Evolutionary conservation across 2,888 invertebrate genomes (phyloP).

Genomic region (Athalia cordata): DNA sequence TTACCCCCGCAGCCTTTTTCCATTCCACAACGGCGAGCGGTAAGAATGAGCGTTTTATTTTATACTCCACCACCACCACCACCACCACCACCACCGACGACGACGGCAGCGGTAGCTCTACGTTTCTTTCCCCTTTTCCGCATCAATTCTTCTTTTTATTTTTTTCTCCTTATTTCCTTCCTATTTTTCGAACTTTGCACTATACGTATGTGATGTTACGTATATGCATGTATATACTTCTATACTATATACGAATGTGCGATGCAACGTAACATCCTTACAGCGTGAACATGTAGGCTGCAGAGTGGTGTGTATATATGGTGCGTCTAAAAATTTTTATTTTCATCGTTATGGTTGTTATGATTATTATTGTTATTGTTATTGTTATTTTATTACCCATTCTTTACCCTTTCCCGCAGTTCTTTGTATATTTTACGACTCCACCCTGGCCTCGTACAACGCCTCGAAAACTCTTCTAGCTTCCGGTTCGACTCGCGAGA

Average conservation of each 20-base stretch:
- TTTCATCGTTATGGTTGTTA: neutral
- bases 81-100: neutral
- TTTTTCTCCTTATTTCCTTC: neutral
- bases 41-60: slow-evolving; percentile 12
- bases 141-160: neutral
- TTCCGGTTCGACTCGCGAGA: slow-evolving; percentile 11
- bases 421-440: neutral
- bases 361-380: too few relatives aligned
- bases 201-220: neutral
- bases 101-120: neutral
- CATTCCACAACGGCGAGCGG: neutral
- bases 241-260: too few relatives aligned
- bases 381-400: neutral
- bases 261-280: too few relatives aligned
- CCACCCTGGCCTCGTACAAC: neutral
- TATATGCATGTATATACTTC: too few relatives aligned
- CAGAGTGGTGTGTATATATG: too few relatives aligned
- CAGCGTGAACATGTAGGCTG: too few relatives aligned
- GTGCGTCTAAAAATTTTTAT: too few relatives aligned
- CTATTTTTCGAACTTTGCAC: neutral
- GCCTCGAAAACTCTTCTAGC: neutral
- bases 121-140: neutral
- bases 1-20: slow-evolving; percentile 51
- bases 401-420: neutral
- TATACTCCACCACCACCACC: neutral